These are phyloP conservation scores for Troides oblongomaculatus DNA, from an alignment of 2,888 invertebrate genomes.

Conservation along the genomic window DNA sequence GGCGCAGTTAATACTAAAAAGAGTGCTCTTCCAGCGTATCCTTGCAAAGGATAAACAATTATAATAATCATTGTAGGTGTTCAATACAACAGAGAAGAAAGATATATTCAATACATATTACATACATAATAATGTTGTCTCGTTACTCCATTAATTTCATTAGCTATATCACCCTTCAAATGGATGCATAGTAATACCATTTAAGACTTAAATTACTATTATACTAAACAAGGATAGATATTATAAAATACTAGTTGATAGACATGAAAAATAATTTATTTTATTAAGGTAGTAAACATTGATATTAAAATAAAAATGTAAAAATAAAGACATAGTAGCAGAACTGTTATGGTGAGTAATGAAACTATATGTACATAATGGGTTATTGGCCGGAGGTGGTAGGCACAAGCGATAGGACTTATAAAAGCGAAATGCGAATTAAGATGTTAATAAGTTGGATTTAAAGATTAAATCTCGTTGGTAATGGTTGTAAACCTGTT, in stretches of 20 bases:
- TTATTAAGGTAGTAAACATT: not conserved
- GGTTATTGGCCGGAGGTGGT: constrained; percentile 19
- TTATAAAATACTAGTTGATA: not conserved
- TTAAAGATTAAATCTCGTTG: constrained; percentile 15
- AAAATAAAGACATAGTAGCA: constrained; percentile 11
- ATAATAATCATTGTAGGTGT: too few species aligned
- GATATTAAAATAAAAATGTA: constrained; percentile 3
- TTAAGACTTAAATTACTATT: not conserved
- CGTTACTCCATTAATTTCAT: too few species aligned
- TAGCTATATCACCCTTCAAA: too few species aligned
- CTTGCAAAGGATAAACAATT: too few species aligned
- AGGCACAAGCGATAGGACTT: not conserved
- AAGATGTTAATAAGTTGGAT: not conserved
- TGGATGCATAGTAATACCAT: too few species aligned
- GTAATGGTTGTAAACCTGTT: not conserved
- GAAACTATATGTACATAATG: constrained; percentile 16
- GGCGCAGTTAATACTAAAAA: too few species aligned
- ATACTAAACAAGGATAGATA: not conserved
- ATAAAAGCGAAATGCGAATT: constrained; percentile 2
- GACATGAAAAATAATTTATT: not conserved
- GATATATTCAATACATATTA: too few species aligned
- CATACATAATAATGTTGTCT: too few species aligned
- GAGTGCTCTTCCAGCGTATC: too few species aligned
- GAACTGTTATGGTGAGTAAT: constrained; percentile 5
- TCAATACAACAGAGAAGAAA: too few species aligned